Base-by-base conservation (phyloP, 1,140 invertebrate genomes). In the Lineus longissimus region DNA sequence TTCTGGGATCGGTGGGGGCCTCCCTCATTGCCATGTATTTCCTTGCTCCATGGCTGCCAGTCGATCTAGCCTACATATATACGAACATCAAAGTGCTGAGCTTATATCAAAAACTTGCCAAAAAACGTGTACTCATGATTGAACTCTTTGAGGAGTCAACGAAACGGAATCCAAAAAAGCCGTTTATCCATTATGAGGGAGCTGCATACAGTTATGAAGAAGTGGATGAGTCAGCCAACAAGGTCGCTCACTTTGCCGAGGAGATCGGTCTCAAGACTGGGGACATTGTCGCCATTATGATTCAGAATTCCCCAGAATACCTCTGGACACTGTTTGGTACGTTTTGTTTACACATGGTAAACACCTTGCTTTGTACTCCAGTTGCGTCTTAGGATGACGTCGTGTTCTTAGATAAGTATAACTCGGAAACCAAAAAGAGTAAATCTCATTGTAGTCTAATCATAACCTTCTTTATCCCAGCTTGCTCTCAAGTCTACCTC, bases 261-360 rank as follows among this genome's bases (percentile, higher is more conserved):
- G 41, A 58, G 1, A 68, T 67, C 59, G 70, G 70, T 0, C 36
- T 77, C 0, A 56, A 65, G 29, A 2, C 43, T 1, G 74, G 71
- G 0, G 73, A 75, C 29, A 70, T 66, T 31, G 70, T 77, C 0
- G 71, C 76, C 6, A 61, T 79, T 1, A 63, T 76, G 62, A 62
- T 73, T 29, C 54, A 68, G 29, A 79, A 79, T 63, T 67, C 71
- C 19, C 77, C 75, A 23, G 69, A 66, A 13, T 79, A 73, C 62
- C 60, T 76, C 0, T 79, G 77, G 77, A 72, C 70, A 41, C 70
- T 76, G 62, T 58, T 77, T 54, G 77, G 77, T 77, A 68, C 64
- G 70, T 58, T 41, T n/a, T 7, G 33, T 36, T 15, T 36, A 15
- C 33, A 36, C 6, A 15, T 36, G 6, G 15, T 15, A 36, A n/a